Percentiles rank a stretch among this genome's conserved stretches.
Evolutionary conservation across 2,797 vertebrate genomes (phyloP).

Genomic region (Meriones psammophilus): DNA sequence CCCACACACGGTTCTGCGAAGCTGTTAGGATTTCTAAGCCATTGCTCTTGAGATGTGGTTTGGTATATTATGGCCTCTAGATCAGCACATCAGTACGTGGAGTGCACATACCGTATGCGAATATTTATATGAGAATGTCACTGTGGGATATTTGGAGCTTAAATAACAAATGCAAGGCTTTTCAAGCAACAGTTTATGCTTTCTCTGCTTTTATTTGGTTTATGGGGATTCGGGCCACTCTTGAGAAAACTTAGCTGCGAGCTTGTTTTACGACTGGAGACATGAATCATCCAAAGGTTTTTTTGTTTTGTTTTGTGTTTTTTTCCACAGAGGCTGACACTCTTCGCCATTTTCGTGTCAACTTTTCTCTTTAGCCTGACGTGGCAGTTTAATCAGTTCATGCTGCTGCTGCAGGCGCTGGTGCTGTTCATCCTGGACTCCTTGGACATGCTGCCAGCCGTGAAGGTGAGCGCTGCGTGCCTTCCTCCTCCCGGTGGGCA

Average conservation of each 20-base stretch:
- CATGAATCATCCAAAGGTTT: conserved; percentile 60
- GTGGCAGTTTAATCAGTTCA: conserved; percentile 99
- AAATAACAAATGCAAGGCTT: conserved; percentile 55
- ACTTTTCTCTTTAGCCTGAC: conserved; percentile 96
- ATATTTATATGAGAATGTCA: conserved; percentile 55
- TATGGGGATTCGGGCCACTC: conserved; percentile 54
- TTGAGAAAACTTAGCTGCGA: conserved; percentile 43
- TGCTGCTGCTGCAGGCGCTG: conserved; percentile 95
- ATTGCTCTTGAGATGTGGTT: conserved; percentile 32
- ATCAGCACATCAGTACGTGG: neutral
- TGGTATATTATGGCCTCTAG: neutral
- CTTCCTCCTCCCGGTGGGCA: neutral
- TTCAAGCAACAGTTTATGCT: conserved; percentile 40
- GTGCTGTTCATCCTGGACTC: conserved; percentile 94
- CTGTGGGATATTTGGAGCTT: conserved; percentile 56
- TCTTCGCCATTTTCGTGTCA: conserved; percentile 93
- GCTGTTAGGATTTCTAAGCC: conserved; percentile 61
- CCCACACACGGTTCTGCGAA: conserved; percentile 62
- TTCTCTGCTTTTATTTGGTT: conserved; percentile 58
- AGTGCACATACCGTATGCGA: conserved; percentile 32
- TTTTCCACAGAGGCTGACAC: conserved; percentile 91
- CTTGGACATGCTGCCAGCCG: conserved; percentile 91
- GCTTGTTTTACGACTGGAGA: conserved; percentile 18
- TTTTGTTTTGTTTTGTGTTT: conserved; percentile 29
- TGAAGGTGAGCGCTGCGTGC: conserved; percentile 90